phyloP scores from a whole-genome alignment of 1,140 invertebrate species.

The Formica selysi region DNA sequence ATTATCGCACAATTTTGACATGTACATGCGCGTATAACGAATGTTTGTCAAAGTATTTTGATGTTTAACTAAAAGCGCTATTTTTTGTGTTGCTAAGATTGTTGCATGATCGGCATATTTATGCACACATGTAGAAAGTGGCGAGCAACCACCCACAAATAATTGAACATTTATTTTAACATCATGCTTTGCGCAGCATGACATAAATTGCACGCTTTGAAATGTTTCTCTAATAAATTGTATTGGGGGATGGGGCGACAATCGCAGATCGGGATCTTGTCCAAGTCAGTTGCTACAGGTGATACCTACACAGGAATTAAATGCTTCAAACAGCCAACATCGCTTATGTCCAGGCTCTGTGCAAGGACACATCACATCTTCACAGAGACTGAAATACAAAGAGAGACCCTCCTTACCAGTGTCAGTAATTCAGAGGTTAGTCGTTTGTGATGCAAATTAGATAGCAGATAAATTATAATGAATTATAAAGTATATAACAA shows the following conservation, averaged over 20 bases:
- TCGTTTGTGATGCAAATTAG: conserved; percentile 70
- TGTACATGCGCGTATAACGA: conserved; percentile 57
- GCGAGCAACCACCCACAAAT: background rate
- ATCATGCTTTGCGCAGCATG: conserved; percentile 52
- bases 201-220: conserved; percentile 69
- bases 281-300: conserved; percentile 93
- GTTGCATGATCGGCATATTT: conserved; percentile 27
- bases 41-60: conserved; percentile 31
- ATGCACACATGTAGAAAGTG: conserved; percentile 31
- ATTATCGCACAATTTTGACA: conserved; percentile 46
- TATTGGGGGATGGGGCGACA: conserved; percentile 72
- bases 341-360: conserved; percentile 83
- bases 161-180: conserved; percentile 10
- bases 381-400: conserved; percentile 87
- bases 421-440: conserved; percentile 85
- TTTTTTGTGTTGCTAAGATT: conserved; percentile 26
- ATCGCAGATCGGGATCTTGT: conserved; percentile 94
- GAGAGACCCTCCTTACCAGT: conserved; percentile 86
- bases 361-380: conserved; percentile 83
- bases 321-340: conserved; percentile 82
- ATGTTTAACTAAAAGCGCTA: background rate
- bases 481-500: background rate
- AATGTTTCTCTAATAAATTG: conserved; percentile 79
- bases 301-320: conserved; percentile 82
- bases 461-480: conserved; percentile 30